Percentiles rank a stretch among this genome's conserved stretches.
phyloP scores from a whole-genome alignment of 2,797 vertebrate genomes.

The Characodon lateralis region DNA sequence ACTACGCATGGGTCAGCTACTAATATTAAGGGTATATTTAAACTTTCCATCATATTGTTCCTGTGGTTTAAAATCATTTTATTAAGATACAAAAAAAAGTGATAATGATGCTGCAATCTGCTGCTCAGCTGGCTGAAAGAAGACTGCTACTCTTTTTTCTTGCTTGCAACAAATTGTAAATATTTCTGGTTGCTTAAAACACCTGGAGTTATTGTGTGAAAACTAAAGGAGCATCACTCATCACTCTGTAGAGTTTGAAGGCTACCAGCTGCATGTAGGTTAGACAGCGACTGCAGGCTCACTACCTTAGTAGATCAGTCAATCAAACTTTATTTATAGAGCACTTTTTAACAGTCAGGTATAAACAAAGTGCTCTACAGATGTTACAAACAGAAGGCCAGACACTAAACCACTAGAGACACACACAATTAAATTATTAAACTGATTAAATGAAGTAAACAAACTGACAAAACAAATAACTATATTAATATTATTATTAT shows the following conservation, averaged over 20 bases:
- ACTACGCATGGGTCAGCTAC: neutral
- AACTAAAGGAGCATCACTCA: no score
- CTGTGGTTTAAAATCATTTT: no score
- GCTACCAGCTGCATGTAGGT: neutral
- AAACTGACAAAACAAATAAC: neutral
- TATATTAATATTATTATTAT: neutral
- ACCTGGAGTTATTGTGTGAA: no score
- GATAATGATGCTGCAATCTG: neutral
- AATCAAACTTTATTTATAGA: neutral
- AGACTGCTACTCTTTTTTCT: neutral
- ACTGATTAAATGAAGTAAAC: neutral
- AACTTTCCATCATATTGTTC: neutral
- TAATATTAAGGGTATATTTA: neutral
- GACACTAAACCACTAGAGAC: no score
- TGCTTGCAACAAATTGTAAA: neutral
- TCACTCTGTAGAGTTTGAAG: neutral
- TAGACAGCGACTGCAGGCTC: neutral
- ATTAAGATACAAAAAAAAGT: no score
- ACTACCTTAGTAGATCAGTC: neutral
- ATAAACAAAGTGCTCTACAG: neutral
- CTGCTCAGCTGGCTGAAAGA: neutral
- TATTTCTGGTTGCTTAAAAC: neutral
- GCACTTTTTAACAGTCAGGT: neutral
- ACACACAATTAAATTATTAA: neutral
- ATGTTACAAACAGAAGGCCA: no score